phyloP scores from a whole-genome alignment of 2,888 invertebrate genomes.

The Hypsopygia costalis region DNA sequence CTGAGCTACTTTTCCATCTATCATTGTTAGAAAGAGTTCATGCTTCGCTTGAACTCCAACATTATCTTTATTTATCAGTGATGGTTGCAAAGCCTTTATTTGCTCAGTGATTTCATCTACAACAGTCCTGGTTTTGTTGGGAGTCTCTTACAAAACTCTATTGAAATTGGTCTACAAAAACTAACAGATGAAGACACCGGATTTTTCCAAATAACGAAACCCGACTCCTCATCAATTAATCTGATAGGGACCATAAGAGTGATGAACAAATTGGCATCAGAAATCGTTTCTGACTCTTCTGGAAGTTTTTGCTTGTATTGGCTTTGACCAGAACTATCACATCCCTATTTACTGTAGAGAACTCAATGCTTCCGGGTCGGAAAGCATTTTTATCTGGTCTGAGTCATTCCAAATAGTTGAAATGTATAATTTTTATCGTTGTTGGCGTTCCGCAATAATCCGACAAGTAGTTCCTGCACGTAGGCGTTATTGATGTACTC shows the following conservation, averaged over 20 bases:
- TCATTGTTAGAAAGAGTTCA: too few species aligned
- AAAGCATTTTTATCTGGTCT: slow-evolving; percentile 5
- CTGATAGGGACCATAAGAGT: slow-evolving; percentile 12
- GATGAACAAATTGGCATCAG: background rate
- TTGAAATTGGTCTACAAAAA: background rate
- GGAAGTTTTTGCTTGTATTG: slow-evolving; percentile 6
- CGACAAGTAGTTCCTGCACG: slow-evolving; percentile 1
- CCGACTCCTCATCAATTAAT: too few species aligned
- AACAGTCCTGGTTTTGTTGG: too few species aligned
- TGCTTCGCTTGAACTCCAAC: too few species aligned
- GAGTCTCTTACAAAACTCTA: too few species aligned
- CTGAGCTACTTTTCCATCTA: too few species aligned
- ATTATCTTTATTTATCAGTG: too few species aligned
- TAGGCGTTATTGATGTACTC: slow-evolving; percentile 10
- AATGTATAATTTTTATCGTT: background rate
- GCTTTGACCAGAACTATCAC: slow-evolving; percentile 1
- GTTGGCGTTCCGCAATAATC: slow-evolving; percentile 2
- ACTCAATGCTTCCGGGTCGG: slow-evolving; percentile 4
- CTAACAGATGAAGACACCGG: slow-evolving; percentile 9
- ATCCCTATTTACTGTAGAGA: background rate
- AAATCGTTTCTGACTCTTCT: slow-evolving; percentile 3
- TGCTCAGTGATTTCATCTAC: too few species aligned
- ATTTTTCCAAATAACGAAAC: too few species aligned
- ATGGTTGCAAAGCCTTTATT: too few species aligned
- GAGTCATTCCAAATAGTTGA: slow-evolving; percentile 6